Conservation (phyloP, 2,797 vertebrate species). For the Peromyscus melanophrys region DNA sequence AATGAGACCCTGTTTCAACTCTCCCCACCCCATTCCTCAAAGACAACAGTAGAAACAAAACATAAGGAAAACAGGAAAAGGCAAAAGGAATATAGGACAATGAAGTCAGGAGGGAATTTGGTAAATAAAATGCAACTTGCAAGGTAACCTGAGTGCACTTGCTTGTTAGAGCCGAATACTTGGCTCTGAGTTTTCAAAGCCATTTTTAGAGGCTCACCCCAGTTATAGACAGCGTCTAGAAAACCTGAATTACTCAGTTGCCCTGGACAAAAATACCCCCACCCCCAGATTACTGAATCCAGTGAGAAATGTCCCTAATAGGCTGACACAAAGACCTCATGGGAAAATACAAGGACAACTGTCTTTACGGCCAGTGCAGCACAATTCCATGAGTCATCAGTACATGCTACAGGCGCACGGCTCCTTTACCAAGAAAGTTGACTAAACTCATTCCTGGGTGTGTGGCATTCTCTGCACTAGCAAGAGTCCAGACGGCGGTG, state of each 20-base stretch:
- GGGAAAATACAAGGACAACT: background rate
- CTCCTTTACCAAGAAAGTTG: background rate
- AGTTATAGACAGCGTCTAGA: background rate
- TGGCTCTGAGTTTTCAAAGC: constrained; percentile 9
- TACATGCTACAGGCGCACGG: background rate
- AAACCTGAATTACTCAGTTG: background rate
- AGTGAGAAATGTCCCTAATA: background rate
- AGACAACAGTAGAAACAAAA: background rate
- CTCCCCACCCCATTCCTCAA: background rate
- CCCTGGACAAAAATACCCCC: background rate
- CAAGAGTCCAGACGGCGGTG: background rate
- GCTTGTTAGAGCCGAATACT: background rate
- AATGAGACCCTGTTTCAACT: background rate
- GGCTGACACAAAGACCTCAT: background rate
- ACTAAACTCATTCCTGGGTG: background rate
- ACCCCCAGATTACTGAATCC: background rate
- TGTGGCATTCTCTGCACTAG: background rate
- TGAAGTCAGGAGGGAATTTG: background rate
- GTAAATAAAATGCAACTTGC: background rate
- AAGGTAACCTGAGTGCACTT: background rate
- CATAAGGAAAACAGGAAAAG: background rate
- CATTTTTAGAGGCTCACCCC: background rate
- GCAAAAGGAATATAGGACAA: background rate
- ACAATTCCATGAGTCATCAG: background rate
- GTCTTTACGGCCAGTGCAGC: background rate